Conservation (phyloP, 2,113 vertebrate genomes). For the Menidia beryllina region DNA sequence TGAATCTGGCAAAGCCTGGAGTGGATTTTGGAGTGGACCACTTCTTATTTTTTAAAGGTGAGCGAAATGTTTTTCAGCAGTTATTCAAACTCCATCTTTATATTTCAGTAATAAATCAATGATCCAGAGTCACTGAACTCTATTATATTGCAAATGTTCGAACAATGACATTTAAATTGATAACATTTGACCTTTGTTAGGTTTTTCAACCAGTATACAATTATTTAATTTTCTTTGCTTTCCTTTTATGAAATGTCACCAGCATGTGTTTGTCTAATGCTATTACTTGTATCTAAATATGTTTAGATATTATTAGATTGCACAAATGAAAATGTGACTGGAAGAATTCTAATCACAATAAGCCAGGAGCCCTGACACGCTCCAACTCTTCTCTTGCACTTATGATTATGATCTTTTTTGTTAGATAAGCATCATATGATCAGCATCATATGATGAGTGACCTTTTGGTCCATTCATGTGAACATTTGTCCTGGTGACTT, state of each 20-base stretch:
- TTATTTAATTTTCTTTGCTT: background rate
- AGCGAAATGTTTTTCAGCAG: background rate
- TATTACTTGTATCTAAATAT: too few species aligned
- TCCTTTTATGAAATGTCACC: background rate
- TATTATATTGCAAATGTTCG: background rate
- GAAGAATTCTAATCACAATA: too few species aligned
- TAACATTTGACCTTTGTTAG: background rate
- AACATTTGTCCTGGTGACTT: background rate
- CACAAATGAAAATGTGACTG: background rate
- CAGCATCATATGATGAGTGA: background rate
- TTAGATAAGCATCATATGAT: background rate
- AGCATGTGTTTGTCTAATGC: too few species aligned
- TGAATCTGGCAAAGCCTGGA: conserved; percentile 65
- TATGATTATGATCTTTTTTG: background rate
- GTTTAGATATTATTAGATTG: too few species aligned
- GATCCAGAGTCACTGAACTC: too few species aligned
- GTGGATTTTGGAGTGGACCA: conserved; percentile 38
- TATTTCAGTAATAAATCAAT: background rate
- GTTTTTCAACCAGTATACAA: background rate
- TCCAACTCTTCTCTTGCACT: background rate
- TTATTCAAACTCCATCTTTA: background rate
- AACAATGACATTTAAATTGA: background rate
- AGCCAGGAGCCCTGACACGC: background rate
- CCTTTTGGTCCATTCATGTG: background rate
- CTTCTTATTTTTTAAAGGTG: background rate